Evolutionary conservation across 2,888 invertebrate genomes (phyloP).

Genomic region (Plemyria rubiginata): DNA sequence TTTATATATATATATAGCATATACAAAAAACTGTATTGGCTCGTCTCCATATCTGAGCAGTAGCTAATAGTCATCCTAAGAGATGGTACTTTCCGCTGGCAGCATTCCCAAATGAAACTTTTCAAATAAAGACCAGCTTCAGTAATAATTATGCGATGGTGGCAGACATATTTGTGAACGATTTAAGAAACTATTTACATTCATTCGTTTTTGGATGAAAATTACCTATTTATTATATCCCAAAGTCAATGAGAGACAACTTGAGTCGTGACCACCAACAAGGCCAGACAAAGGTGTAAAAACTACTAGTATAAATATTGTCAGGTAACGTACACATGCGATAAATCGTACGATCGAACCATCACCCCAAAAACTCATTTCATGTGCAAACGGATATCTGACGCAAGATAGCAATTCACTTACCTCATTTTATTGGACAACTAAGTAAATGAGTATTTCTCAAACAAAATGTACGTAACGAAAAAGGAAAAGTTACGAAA

Average conservation of each 20-base stretch:
- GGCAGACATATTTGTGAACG: slow-evolving; percentile 10
- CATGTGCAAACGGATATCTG: not conserved
- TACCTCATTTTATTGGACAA: not conserved
- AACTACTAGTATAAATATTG: not conserved
- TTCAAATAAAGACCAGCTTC: slow-evolving; percentile 27
- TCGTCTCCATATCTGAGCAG: slow-evolving; percentile 31
- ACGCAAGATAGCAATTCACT: slow-evolving; percentile 1
- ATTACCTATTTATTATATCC: not conserved
- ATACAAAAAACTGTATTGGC: slow-evolving; percentile 24
- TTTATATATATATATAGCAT: too few relatives aligned
- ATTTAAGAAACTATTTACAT: not conserved
- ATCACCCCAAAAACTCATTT: slow-evolving; percentile 1
- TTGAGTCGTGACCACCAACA: not conserved
- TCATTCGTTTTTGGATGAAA: not conserved
- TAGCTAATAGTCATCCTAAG: slow-evolving; percentile 20
- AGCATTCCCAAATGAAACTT: slow-evolving; percentile 40
- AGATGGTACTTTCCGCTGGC: slow-evolving; percentile 33
- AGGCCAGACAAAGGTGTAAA: slow-evolving; percentile 11
- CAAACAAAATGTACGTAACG: too few relatives aligned
- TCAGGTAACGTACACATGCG: slow-evolving; percentile 2
- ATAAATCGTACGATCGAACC: slow-evolving; percentile 14
- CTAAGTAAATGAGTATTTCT: not conserved
- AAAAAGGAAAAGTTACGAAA: too few relatives aligned
- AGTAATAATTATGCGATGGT: slow-evolving; percentile 4
- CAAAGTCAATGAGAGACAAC: not conserved